Percentiles rank a stretch among this genome's conserved stretches.
These are phyloP conservation scores for Drosophila repleta DNA, from an alignment of 1,140 invertebrate genomes.

Conservation along the genomic window DNA sequence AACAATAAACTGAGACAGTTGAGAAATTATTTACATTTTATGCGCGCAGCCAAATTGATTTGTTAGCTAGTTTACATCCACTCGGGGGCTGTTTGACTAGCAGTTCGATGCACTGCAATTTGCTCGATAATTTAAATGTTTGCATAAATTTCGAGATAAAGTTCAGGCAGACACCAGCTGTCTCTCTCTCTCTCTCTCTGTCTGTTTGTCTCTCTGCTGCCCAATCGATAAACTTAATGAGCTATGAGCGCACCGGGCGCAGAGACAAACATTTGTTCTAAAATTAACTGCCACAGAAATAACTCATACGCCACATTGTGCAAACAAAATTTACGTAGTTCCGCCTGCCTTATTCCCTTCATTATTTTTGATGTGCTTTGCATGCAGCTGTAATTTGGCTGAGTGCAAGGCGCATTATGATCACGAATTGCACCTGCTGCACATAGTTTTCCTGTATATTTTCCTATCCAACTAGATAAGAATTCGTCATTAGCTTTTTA, in stretches of 20 bases:
- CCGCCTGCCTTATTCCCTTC: neutral
- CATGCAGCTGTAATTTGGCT: constrained; percentile 14
- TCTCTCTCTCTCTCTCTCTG: constrained; percentile 2
- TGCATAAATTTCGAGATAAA: constrained; percentile 58
- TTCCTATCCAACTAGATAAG: too few species aligned
- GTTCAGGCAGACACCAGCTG: constrained; percentile 21
- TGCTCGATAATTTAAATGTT: constrained; percentile 44
- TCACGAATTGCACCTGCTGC: constrained; percentile 8
- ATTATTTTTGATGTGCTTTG: neutral
- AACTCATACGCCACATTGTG: constrained; percentile 40
- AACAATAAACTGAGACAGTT: constrained; percentile 61
- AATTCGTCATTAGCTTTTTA: neutral
- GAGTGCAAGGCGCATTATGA: constrained; percentile 22
- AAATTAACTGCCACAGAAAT: constrained; percentile 65
- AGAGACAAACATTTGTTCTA: constrained; percentile 56
- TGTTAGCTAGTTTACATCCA: constrained; percentile 47
- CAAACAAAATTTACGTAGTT: neutral
- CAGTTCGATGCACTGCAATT: constrained; percentile 56
- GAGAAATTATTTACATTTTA: constrained; percentile 75
- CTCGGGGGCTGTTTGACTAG: constrained; percentile 2
- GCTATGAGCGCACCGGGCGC: constrained; percentile 52
- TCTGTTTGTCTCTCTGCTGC: constrained; percentile 8
- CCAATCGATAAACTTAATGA: constrained; percentile 75
- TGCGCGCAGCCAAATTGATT: constrained; percentile 70
- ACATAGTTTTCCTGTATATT: neutral